Conservation (phyloP, 1,140 invertebrate species). For the Chlorops oryzae region DNA sequence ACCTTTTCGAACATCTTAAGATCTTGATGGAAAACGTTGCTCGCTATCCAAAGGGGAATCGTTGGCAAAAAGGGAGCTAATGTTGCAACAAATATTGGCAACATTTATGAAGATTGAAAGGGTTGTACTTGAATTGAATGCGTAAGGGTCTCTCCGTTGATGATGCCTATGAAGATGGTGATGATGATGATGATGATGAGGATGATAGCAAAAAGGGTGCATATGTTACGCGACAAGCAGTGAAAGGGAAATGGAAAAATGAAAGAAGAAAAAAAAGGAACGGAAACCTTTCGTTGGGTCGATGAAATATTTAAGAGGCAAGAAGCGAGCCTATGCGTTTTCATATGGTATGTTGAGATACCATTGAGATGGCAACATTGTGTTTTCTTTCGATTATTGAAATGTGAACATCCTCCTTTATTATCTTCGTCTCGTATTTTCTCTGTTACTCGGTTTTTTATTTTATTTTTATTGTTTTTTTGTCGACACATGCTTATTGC, state of each 20-base stretch:
- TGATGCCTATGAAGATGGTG: no score
- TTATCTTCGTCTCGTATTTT: slow-evolving; percentile 5
- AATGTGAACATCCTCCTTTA: slow-evolving; percentile 4
- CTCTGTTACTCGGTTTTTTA: slow-evolving; percentile 4
- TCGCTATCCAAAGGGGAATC: background rate
- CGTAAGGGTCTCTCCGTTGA: no score
- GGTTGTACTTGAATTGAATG: no score
- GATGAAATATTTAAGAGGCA: no score
- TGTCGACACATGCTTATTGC: slow-evolving; percentile 2
- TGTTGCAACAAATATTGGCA: slow-evolving; percentile 22
- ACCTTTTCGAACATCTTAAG: background rate
- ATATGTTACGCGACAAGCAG: no score
- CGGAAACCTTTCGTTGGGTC: no score
- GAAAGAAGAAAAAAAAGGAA: no score
- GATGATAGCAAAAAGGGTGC: slow-evolving; percentile 3
- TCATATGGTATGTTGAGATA: background rate
- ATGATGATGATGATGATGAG: no score
- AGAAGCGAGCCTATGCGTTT: slow-evolving; percentile 5
- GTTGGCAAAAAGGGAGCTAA: slow-evolving; percentile 1
- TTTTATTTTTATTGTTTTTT: slow-evolving; percentile 1
- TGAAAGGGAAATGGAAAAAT: no score
- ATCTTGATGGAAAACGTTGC: no score
- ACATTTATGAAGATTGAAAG: slow-evolving; percentile 47
- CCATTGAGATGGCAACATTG: slow-evolving; percentile 7
- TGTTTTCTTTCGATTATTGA: slow-evolving; percentile 12